Evolutionary conservation across 2,888 invertebrate genomes (phyloP), one percentile per base, ranked within the genome.

Genomic region (Acronicta aceris): DNA sequence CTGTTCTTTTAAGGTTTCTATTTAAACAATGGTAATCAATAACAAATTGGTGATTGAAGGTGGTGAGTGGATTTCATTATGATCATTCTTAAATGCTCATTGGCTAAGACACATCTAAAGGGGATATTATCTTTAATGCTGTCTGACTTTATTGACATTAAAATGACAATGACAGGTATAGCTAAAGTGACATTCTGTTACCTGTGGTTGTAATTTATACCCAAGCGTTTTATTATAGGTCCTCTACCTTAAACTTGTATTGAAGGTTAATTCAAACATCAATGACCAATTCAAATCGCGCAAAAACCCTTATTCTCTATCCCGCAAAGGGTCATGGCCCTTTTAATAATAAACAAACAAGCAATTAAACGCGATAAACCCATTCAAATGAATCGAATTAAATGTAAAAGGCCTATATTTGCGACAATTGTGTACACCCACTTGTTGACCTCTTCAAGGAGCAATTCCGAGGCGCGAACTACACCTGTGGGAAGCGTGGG

Each of bases 401-500:
- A 27, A 42, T 52, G 42, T 52, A 42, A 49, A 41, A 52, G 9
- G 43, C 17, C 45, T 55, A 58, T 58, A 40, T 63, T 58, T 56
- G 48, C 45, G 33, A 65, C 25, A 33, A 40, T 42, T 36, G 49
- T 43, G 45, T 48, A 40, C 17, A 38, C 62, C 81, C 74, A 79
- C 76, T 64, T 77, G 69, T 74, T 75, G 77, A 71, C 71, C 69
- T 70, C 63, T 74, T 1, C n/a, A 51, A 50, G 36, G 42, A 51
- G 55, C 56, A 53, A 33, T 33, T 12, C 12, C 36, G 49, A 52
- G 49, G 57, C 21, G 51, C 8, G 51, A 52, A 58, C 30, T 41
- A 59, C 55, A 60, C 54, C 65, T 57, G 55, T 55, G 25, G 48
- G 42, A 21, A 6, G 38, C 46, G 53, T 50, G 47, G 55, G 80